A percentile compares a stretch with the other conserved stretches of the same genome.
phyloP scores from a whole-genome alignment of 2,888 invertebrate genomes.

The Prionchulus punctatus region DNA sequence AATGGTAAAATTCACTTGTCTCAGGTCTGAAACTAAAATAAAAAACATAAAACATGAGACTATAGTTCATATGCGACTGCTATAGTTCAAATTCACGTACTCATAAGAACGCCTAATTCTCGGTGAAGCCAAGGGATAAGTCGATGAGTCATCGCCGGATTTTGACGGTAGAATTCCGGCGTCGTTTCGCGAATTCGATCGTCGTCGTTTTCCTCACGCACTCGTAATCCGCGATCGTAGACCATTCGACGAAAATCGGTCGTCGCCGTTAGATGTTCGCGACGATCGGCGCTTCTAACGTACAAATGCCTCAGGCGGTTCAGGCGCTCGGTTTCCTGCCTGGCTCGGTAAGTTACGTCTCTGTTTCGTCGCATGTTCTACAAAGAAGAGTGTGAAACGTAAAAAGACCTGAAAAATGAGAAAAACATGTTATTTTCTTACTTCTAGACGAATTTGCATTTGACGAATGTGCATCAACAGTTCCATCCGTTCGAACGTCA shows the following conservation, averaged over 20 bases:
- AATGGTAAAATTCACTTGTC: background rate
- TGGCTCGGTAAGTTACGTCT: background rate
- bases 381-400: background rate
- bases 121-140: slow-evolving; percentile 72
- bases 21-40: background rate
- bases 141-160: slow-evolving; percentile 62
- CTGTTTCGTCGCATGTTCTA: background rate
- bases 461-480: background rate
- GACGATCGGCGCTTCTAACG: background rate
- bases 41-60: too few species aligned
- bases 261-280: slow-evolving; percentile 24
- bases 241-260: slow-evolving; percentile 46
- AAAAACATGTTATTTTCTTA: slow-evolving; percentile 1
- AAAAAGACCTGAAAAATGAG: background rate
- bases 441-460: background rate
- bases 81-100: background rate
- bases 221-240: slow-evolving; percentile 60
- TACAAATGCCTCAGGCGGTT: background rate
- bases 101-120: slow-evolving; percentile 58
- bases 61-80: background rate
- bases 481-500: slow-evolving; percentile 8
- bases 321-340: background rate
- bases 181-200: slow-evolving; percentile 47
- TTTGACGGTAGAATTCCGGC: slow-evolving; percentile 41
- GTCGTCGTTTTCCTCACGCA: slow-evolving; percentile 32